Conservation (phyloP, 2,888 invertebrate genomes). For the Synergus gifuensis region DNA sequence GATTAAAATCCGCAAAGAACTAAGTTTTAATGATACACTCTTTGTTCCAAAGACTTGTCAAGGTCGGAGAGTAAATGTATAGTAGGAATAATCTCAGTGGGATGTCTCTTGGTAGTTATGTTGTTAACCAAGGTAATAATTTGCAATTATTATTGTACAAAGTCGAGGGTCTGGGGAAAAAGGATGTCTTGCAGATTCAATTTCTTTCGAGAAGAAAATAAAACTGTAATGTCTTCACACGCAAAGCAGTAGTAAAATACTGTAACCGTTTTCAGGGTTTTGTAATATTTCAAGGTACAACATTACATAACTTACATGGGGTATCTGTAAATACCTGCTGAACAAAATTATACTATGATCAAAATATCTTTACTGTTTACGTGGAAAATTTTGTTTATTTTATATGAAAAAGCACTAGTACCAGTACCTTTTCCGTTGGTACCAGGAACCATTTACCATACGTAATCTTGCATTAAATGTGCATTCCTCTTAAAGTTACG, state of each 20-base stretch:
- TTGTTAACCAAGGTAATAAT: slow-evolving; percentile 40
- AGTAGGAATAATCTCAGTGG: slow-evolving; percentile 4
- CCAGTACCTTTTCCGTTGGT: slow-evolving; percentile 1
- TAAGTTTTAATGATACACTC: slow-evolving; percentile 32
- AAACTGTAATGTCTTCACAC: slow-evolving; percentile 23
- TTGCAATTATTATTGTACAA: slow-evolving; percentile 36
- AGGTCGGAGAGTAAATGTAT: slow-evolving; percentile 6
- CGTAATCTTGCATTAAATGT: slow-evolving; percentile 38
- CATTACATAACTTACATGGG: background rate
- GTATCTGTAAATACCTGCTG: background rate
- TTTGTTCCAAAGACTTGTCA: slow-evolving; percentile 33
- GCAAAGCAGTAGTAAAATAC: slow-evolving; percentile 30
- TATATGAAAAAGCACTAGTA: background rate
- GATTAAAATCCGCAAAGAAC: slow-evolving; percentile 30
- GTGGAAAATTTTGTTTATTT: background rate
- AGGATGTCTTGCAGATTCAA: slow-evolving; percentile 31
- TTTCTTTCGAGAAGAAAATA: slow-evolving; percentile 20
- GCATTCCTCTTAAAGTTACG: slow-evolving; percentile 39
- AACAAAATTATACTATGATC: background rate
- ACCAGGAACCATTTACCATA: slow-evolving; percentile 15
- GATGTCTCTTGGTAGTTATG: slow-evolving; percentile 36
- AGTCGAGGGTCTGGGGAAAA: slow-evolving; percentile 16
- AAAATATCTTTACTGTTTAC: background rate
- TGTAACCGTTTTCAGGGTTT: background rate
- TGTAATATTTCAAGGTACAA: slow-evolving; percentile 1